Conservation (phyloP, 2,113 vertebrate genomes). For the Amphiprion percula region DNA sequence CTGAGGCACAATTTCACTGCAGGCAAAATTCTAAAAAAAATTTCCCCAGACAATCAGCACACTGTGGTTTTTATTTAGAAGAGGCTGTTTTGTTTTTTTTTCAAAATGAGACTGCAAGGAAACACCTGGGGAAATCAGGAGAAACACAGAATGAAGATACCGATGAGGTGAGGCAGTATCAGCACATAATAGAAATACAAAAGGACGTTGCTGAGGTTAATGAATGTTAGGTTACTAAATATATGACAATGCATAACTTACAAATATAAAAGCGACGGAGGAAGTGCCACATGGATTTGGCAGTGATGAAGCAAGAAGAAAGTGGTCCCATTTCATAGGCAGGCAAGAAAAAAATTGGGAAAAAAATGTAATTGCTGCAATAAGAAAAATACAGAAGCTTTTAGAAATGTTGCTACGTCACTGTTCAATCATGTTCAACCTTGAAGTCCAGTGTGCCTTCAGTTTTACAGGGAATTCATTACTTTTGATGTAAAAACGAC, state of each 20-base stretch:
- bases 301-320: not conserved
- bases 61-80: slow-evolving; percentile 28
- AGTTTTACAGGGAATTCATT: not conserved
- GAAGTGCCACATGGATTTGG: not conserved
- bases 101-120: slow-evolving; percentile 22
- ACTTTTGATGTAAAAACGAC: not conserved
- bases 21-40: slow-evolving; percentile 36
- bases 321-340: not conserved
- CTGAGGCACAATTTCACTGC: slow-evolving; percentile 25
- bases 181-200: slow-evolving; percentile 1
- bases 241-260: not conserved
- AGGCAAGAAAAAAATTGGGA: not conserved
- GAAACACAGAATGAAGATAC: slow-evolving; percentile 2
- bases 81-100: not conserved
- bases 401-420: not conserved
- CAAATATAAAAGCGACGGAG: not conserved
- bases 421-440: not conserved
- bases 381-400: not conserved
- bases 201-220: slow-evolving; percentile 5
- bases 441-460: not conserved
- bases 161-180: not conserved
- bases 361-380: not conserved
- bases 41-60: slow-evolving; percentile 23
- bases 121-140: slow-evolving; percentile 7
- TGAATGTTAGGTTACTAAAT: slow-evolving; percentile 2